Evolutionary conservation across 2,888 invertebrate genomes (phyloP).

Genomic region (Drosophila borborema): DNA sequence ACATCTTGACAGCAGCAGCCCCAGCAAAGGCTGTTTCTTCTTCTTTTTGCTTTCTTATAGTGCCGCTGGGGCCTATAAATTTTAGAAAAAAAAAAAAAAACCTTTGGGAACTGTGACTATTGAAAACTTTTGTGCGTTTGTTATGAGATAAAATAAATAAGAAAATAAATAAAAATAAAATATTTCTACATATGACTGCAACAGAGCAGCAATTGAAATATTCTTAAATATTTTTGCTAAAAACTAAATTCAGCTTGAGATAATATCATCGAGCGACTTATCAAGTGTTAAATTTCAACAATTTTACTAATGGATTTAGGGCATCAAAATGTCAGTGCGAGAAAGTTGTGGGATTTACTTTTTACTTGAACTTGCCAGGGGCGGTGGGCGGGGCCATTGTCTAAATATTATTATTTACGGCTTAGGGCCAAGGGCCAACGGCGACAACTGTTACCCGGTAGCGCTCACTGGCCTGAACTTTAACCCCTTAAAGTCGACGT

Average conservation of each 20-base stretch:
- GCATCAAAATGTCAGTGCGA: constrained; percentile 47
- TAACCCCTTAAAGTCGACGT: constrained; percentile 77
- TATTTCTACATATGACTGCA: neutral
- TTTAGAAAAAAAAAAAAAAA: neutral
- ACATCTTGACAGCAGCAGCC: constrained; percentile 27
- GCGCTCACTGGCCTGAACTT: constrained; percentile 69
- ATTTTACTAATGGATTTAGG: constrained; percentile 58
- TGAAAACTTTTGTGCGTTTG: constrained; percentile 35
- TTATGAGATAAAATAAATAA: constrained; percentile 4
- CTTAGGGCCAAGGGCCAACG: constrained; percentile 75
- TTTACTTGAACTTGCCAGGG: neutral
- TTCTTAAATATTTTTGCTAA: neutral
- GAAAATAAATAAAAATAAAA: neutral
- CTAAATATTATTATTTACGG: constrained; percentile 81
- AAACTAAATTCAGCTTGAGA: constrained; percentile 2
- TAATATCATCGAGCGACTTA: constrained; percentile 14
- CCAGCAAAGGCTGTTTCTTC: constrained; percentile 5
- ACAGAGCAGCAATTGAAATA: constrained; percentile 1
- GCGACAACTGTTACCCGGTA: constrained; percentile 77
- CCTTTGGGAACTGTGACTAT: constrained; percentile 34
- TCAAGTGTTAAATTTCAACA: constrained; percentile 41
- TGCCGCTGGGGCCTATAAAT: constrained; percentile 54
- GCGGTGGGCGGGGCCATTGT: constrained; percentile 52
- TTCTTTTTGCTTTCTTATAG: constrained; percentile 8
- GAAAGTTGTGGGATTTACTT: constrained; percentile 33